phyloP scores from a whole-genome alignment of 2,797 vertebrate species.

The Sarcophilus harrisii region DNA sequence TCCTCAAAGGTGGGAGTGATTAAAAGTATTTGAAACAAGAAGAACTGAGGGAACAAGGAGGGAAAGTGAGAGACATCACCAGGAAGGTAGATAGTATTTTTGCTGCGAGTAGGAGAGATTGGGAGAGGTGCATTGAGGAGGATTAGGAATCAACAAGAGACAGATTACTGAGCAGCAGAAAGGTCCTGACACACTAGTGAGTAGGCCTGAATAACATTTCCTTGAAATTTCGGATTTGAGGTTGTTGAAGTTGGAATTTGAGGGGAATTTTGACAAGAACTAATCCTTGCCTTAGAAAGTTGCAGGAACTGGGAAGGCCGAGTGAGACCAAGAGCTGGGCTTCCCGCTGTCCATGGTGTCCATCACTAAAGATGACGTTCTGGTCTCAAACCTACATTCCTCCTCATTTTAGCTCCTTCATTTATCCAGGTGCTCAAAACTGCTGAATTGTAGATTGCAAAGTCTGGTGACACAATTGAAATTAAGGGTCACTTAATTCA shows the following conservation, averaged over 20 bases:
- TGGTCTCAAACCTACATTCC: background rate
- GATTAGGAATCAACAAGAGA: background rate
- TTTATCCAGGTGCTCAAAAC: background rate
- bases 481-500: background rate
- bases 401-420: background rate
- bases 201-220: background rate
- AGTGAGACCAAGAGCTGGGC: background rate
- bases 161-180: background rate
- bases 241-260: background rate
- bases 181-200: background rate
- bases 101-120: background rate
- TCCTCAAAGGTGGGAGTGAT: background rate
- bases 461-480: background rate
- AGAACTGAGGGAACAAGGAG: background rate
- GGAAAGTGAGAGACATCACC: background rate
- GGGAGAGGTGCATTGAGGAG: background rate
- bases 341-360: background rate
- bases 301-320: background rate
- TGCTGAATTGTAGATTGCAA: background rate
- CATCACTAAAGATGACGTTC: background rate
- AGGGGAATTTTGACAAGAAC: background rate
- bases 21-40: background rate
- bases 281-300: background rate
- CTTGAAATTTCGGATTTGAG: background rate
- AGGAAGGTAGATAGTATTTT: background rate